Conservation (phyloP, 92 coral and sea anemone genomes). For the Palythoa caribaeorum region DNA sequence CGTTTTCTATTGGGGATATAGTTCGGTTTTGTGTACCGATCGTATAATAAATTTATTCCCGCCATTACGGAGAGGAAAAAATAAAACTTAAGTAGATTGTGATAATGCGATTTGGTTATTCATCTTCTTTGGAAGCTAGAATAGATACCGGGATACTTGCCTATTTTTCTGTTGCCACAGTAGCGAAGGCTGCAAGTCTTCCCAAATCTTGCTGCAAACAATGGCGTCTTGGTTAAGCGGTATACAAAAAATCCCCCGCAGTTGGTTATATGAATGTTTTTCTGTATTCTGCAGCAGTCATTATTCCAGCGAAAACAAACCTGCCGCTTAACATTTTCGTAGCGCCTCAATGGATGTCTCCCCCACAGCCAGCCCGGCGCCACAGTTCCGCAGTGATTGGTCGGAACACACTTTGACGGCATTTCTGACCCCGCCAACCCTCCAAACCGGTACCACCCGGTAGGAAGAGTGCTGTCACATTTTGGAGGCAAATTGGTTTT, state of each 20-base stretch:
- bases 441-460: neutral
- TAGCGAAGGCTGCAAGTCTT: neutral
- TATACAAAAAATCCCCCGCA: constrained; percentile 16
- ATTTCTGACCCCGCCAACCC: neutral
- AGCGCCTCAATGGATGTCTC: neutral
- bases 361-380: constrained; percentile 21
- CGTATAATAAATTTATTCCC: too few relatives aligned
- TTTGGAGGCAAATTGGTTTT: neutral
- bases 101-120: neutral
- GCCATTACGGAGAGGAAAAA: too few relatives aligned
- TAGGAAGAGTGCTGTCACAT: neutral
- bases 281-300: neutral
- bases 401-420: neutral
- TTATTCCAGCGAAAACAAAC: constrained; percentile 6
- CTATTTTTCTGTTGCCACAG: constrained; percentile 13
- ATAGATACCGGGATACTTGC: neutral
- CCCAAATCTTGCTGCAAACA: neutral
- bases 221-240: neutral
- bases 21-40: too few relatives aligned
- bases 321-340: neutral
- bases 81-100: too few relatives aligned
- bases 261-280: neutral
- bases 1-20: too few relatives aligned
- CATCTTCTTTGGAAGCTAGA: neutral
- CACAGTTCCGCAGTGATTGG: neutral